Base-by-base conservation (phyloP, 2,888 invertebrate species). In the Stratiomys singularior region DNA sequence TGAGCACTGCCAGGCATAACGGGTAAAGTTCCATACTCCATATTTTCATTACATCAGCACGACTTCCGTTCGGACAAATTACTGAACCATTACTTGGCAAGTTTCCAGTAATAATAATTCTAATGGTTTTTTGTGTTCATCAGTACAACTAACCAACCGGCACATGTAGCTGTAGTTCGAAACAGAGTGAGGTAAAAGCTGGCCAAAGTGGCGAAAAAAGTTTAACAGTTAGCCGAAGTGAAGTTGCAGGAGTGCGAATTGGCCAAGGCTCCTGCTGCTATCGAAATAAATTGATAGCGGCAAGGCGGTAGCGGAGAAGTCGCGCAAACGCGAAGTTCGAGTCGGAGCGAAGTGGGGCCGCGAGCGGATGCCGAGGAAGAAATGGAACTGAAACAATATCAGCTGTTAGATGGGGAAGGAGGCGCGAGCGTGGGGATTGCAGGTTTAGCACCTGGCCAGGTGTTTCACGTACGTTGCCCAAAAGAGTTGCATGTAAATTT, bases 331-430 rank as follows among this genome's bases (percentile, higher is more conserved):
- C 25, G 4, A 52, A 5, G 4, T 37, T 3, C 3, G 9, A 37
- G 9, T 37, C 9, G 3, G 37, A 37, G n/a, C n/a, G 37, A 37
- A 37, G 37, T 37, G 37, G 37, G 9, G 37, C 5, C 5, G 9
- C 37, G 37, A 37, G 9, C 7, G 52, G 23, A 9, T 60, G 60
- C n/a, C n/a, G 21, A 7, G 60, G 46, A 46, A 25, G 18, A n/a
- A 47, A 69, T 69, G 69, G 46, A 69, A 46, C 15, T 46, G 69
- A 47, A 47, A 25, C 46, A 44, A 18, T 47, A 69, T 69, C 69
- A 69, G 69, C 69, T 69, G 69, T 47, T 69, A 44, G 46, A 11
- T 3, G 47, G 25, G 21, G 21, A 18, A 44, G 46, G 44, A 30
- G 67, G 7, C 23, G 37, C 7, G 18, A 30, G 60, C 21, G 28